Percentiles rank a stretch among this genome's conserved stretches.
phyloP scores from a whole-genome alignment of 2,888 invertebrate genomes.

The Hyalella azteca region DNA sequence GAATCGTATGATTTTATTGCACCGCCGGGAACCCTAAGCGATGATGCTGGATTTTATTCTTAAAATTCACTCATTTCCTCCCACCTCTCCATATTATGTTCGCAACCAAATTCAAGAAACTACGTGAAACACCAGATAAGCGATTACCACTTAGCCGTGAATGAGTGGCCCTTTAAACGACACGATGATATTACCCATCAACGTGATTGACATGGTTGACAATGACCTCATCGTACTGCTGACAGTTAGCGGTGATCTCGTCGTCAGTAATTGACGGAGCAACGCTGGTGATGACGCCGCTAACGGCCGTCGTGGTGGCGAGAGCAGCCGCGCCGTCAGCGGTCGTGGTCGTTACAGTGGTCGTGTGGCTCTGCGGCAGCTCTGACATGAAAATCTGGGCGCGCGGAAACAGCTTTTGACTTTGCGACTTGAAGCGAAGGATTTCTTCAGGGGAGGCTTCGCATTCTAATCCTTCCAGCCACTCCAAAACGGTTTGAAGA shows the following conservation, averaged over 20 bases:
- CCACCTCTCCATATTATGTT: neutral
- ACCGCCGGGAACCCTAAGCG: neutral
- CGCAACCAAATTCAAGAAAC: neutral
- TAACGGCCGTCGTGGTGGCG: conserved; percentile 6
- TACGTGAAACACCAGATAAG: neutral
- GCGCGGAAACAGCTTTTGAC: conserved; percentile 49
- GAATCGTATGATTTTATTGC: neutral
- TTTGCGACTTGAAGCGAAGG: conserved; percentile 48
- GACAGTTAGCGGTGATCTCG: conserved; percentile 10
- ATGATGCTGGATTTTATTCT: neutral
- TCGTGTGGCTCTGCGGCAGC: conserved; percentile 21
- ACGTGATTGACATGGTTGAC: conserved; percentile 16
- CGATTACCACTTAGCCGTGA: neutral
- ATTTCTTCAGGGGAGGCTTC: conserved; percentile 49
- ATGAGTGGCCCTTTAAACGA: neutral
- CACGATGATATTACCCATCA: neutral
- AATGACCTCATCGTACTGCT: conserved; percentile 10
- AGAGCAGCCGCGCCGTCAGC: conserved; percentile 26
- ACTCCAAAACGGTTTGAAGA: conserved; percentile 45
- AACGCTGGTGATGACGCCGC: conserved; percentile 10
- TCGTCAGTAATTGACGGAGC: conserved; percentile 5
- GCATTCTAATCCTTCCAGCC: conserved; percentile 51
- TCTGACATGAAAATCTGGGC: conserved; percentile 54
- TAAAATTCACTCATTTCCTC: neutral
- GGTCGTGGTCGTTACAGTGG: conserved; percentile 18